Evolutionary conservation across 2,113 vertebrate genomes (phyloP).

Genomic region (Lamprotornis superbus): DNA sequence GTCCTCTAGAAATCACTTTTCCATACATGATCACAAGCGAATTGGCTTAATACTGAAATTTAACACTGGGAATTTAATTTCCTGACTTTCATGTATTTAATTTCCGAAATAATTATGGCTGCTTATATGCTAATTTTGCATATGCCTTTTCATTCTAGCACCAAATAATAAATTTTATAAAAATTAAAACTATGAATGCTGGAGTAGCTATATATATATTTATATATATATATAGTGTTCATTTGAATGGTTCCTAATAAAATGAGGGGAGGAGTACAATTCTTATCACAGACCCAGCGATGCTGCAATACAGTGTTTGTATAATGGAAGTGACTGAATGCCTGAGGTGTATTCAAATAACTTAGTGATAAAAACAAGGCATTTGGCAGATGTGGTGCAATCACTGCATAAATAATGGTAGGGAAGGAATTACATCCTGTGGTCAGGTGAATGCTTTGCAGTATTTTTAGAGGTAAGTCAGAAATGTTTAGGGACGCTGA

Average conservation of each 20-base stretch:
- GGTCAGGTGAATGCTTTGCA: neutral
- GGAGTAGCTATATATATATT: neutral
- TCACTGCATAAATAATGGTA: neutral
- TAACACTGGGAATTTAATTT: constrained; percentile 27
- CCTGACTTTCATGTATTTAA: neutral
- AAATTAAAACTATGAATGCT: neutral
- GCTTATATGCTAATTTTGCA: neutral
- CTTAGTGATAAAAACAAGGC: neutral
- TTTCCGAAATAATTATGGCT: neutral
- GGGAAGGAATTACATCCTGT: neutral
- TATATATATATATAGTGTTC: neutral
- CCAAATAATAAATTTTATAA: neutral
- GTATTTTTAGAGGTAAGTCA: neutral
- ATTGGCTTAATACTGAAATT: neutral
- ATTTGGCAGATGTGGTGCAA: neutral
- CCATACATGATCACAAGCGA: neutral
- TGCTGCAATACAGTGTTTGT: neutral
- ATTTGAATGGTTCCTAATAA: neutral
- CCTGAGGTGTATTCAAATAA: neutral
- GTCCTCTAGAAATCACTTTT: neutral
- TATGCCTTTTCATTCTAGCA: neutral
- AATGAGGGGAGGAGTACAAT: neutral
- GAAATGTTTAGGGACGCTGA: neutral
- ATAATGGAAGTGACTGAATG: neutral
- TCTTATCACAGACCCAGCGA: neutral